Evolutionary conservation across 2,888 invertebrate genomes (phyloP).

Genomic region (Drosophila villosipedis): DNA sequence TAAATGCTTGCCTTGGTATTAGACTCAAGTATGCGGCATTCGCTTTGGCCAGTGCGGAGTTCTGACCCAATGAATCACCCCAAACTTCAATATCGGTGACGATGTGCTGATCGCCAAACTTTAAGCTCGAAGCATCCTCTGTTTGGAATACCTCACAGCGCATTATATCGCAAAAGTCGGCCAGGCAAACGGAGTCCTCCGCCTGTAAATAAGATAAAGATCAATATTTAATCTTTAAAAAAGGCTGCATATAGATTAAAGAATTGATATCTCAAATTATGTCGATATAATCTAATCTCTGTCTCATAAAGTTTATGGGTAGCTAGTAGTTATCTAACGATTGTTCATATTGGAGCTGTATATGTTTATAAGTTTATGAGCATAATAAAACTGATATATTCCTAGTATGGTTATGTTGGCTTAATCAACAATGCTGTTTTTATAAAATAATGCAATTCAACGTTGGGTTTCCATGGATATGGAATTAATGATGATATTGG

Average conservation of each 20-base stretch:
- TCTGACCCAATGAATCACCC: constrained; percentile 89
- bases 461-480: neutral
- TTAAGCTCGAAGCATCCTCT: constrained; percentile 88
- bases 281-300: neutral
- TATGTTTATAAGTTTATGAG: neutral
- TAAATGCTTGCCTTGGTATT: constrained; percentile 78
- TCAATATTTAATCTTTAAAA: neutral
- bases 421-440: neutral
- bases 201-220: constrained; percentile 87
- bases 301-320: neutral
- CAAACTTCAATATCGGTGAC: constrained; percentile 94
- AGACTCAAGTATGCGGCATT: constrained; percentile 85
- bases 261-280: neutral
- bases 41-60: constrained; percentile 86
- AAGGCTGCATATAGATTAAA: neutral
- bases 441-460: neutral
- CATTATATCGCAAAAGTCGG: constrained; percentile 98
- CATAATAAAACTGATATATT: neutral
- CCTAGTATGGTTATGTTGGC: neutral
- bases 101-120: constrained; percentile 88
- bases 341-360: neutral
- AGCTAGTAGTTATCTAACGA: neutral
- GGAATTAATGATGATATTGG: too few species aligned
- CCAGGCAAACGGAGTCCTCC: constrained; percentile 96
- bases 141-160: constrained; percentile 94